Evolutionary conservation across 2,888 invertebrate species (phyloP).

Genomic region (Hypercompe scribonia): DNA sequence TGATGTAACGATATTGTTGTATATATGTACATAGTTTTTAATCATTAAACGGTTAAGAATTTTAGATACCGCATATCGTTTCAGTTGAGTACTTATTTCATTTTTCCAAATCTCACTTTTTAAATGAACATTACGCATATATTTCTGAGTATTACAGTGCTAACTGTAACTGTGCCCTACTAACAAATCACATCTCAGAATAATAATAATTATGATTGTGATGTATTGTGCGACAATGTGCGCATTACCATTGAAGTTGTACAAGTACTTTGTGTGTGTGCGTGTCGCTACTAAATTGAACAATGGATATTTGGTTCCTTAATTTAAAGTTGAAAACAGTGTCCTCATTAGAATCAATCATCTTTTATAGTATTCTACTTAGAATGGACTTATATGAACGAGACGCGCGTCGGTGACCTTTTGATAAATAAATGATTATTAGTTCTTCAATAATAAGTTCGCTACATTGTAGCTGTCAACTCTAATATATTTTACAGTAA

Average conservation of each 20-base stretch:
- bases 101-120: no score
- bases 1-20: no score
- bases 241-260: constrained; percentile 35
- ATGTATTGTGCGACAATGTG: constrained; percentile 43
- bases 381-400: neutral
- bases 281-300: constrained; percentile 35
- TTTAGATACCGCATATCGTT: no score
- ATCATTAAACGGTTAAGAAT: no score
- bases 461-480: neutral
- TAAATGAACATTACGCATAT: no score
- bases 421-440: neutral
- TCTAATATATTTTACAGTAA: neutral
- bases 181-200: constrained; percentile 35
- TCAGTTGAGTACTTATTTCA: no score
- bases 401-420: neutral
- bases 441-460: neutral
- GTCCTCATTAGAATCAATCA: neutral
- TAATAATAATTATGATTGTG: constrained; percentile 46
- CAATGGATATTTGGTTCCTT: constrained; percentile 31
- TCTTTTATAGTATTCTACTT: constrained; percentile 6
- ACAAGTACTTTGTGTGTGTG: constrained; percentile 29
- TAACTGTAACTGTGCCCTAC: constrained; percentile 21
- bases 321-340: neutral
- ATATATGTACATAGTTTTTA: no score
- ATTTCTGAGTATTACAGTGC: neutral